phyloP scores from a whole-genome alignment of 1,140 invertebrate species.

The Babylonia areolata region DNA sequence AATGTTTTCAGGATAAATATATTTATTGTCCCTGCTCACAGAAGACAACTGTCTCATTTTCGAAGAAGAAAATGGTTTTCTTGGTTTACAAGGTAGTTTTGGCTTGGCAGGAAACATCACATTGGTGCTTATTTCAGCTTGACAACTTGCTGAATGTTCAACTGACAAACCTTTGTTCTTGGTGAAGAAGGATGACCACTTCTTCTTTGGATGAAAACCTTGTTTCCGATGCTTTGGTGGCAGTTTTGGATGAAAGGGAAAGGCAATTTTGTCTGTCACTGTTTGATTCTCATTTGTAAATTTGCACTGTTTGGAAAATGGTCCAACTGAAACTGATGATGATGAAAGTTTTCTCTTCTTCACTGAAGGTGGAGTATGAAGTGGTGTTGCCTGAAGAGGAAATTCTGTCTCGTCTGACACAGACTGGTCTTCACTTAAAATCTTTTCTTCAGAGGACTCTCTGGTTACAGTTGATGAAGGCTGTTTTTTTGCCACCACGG shows the following conservation, averaged over 20 bases:
- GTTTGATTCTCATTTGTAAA: neutral
- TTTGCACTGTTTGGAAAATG: neutral
- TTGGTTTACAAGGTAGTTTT: neutral
- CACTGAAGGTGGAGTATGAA: neutral
- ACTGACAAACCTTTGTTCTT: neutral
- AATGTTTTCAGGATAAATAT: neutral
- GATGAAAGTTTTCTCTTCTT: neutral
- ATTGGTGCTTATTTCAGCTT: neutral
- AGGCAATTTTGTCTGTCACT: neutral
- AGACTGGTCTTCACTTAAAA: neutral
- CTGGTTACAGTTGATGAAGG: neutral
- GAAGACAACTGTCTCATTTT: neutral
- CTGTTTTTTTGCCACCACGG: neutral
- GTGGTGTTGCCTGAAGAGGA: neutral
- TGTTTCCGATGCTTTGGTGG: slow-evolving; percentile 13
- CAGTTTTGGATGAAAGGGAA: slow-evolving; percentile 18
- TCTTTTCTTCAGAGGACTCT: neutral
- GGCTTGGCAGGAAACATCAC: neutral
- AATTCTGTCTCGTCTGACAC: neutral
- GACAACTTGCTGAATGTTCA: neutral
- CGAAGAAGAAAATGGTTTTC: neutral
- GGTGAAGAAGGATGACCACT: neutral
- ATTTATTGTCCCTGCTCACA: neutral
- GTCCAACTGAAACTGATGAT: neutral
- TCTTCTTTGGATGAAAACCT: neutral